These are phyloP conservation scores for Emydura subglobosa DNA, from an alignment of 2,113 vertebrate genomes.

Conservation along the genomic window DNA sequence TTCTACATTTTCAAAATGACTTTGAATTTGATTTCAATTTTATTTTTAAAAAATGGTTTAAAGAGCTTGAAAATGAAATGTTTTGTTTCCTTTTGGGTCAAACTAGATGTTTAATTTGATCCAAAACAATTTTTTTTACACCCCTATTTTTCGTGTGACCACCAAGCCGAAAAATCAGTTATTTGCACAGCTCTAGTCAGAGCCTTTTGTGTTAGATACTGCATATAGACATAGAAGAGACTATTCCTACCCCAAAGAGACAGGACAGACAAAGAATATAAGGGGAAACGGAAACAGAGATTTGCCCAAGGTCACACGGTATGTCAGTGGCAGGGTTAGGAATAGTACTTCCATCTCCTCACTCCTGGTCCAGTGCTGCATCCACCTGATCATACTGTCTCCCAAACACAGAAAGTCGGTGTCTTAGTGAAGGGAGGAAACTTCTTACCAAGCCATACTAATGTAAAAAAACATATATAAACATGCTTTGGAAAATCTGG, in stretches of 20 bases:
- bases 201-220: neutral
- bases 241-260: neutral
- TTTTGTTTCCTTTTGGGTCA: neutral
- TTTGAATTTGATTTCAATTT: neutral
- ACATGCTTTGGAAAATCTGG: neutral
- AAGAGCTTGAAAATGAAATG: neutral
- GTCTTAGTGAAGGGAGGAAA: accelerated
- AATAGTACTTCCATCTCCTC: neutral
- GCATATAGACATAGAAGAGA: neutral
- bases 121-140: neutral
- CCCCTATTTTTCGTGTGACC: neutral
- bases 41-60: neutral
- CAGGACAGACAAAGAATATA: neutral
- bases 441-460: neutral
- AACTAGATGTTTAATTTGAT: neutral
- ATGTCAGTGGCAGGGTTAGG: neutral
- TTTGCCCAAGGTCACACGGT: neutral
- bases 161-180: neutral
- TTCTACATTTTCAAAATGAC: neutral
- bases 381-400: neutral
- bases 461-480: neutral
- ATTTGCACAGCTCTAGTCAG: neutral
- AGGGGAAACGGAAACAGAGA: neutral
- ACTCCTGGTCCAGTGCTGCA: neutral
- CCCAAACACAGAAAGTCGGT: neutral